These are phyloP conservation scores for Lucilia cuprina DNA, from an alignment of 1,140 invertebrate species.

Conservation along the genomic window DNA sequence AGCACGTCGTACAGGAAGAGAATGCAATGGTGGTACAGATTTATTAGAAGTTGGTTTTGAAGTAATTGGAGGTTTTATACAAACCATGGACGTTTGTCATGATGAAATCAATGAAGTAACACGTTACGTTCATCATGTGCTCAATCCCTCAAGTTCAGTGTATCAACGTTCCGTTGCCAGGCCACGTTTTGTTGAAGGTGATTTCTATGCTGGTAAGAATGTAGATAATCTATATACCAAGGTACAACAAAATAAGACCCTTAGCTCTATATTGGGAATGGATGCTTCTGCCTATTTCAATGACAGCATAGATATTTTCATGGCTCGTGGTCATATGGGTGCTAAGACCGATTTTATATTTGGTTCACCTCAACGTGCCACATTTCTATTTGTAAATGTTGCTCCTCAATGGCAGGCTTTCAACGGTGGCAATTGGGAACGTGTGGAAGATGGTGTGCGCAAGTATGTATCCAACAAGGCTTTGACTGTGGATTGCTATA, in stretches of 20 bases:
- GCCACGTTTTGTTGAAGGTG: conserved; percentile 52
- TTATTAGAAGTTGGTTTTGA: conserved; percentile 58
- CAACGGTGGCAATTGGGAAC: conserved; percentile 72
- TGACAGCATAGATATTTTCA: conserved; percentile 53
- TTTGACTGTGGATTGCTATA: conserved; percentile 67
- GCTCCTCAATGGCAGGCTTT: conserved; percentile 73
- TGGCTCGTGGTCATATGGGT: conserved; percentile 72
- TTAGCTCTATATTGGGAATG: conserved; percentile 55
- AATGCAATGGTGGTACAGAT: conserved; percentile 57
- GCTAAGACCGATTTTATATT: conserved; percentile 73
- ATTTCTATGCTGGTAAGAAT: conserved; percentile 57
- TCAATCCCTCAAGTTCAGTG: conserved; percentile 54
- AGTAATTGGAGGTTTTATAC: conserved; percentile 57
- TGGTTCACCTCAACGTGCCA: conserved; percentile 68
- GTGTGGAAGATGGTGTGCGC: conserved; percentile 63
- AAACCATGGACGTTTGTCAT: conserved; percentile 62
- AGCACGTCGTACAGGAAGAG: conserved; percentile 53
- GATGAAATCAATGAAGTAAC: conserved; percentile 59
- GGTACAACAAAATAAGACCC: conserved; percentile 52
- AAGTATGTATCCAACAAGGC: conserved; percentile 57
- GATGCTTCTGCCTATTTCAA: conserved; percentile 55
- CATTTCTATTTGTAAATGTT: conserved; percentile 72
- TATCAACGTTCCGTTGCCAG: conserved; percentile 58
- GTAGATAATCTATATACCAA: conserved; percentile 58
- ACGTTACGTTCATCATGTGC: conserved; percentile 60